These are phyloP conservation scores for Sericinus montela DNA, from an alignment of 2,888 invertebrate genomes.

Conservation along the genomic window DNA sequence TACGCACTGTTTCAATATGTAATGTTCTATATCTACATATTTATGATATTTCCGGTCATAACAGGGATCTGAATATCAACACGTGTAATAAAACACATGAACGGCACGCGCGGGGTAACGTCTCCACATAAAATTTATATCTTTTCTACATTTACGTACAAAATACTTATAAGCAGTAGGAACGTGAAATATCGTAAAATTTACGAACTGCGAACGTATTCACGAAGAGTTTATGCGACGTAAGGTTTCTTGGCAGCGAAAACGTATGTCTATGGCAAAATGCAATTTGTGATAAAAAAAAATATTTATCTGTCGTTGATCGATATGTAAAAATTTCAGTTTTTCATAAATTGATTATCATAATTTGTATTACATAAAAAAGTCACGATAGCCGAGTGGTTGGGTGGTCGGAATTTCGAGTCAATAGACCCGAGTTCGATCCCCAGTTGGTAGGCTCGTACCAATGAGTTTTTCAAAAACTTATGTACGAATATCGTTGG, in stretches of 20 bases:
- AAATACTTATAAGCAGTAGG: conserved; percentile 38
- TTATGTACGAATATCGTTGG: no score
- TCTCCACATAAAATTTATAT: conserved; percentile 46
- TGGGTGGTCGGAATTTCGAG: no score
- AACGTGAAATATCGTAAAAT: conserved; percentile 56
- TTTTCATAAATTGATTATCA: no score
- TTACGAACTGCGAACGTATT: conserved; percentile 70
- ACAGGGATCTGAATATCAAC: conserved; percentile 34
- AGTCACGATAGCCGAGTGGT: no score
- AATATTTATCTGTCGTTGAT: no score
- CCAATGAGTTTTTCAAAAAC: no score
- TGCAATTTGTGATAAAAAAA: not conserved
- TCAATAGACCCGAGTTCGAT: no score
- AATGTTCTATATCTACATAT: not conserved
- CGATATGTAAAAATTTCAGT: no score
- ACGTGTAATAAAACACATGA: conserved; percentile 48
- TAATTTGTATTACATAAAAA: no score
- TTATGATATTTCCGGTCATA: not conserved
- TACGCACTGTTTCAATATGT: not conserved
- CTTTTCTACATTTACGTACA: conserved; percentile 26
- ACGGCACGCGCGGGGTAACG: conserved; percentile 29
- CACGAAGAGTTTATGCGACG: conserved; percentile 53
- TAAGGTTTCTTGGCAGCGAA: conserved; percentile 36
- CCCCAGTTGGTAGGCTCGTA: no score
- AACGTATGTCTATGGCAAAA: not conserved